A percentile compares a stretch with the other conserved stretches of the same genome.
These are phyloP conservation scores for Rambutsinella grinnellia DNA, from an alignment of 2,888 invertebrate species.

Conservation along the genomic window DNA sequence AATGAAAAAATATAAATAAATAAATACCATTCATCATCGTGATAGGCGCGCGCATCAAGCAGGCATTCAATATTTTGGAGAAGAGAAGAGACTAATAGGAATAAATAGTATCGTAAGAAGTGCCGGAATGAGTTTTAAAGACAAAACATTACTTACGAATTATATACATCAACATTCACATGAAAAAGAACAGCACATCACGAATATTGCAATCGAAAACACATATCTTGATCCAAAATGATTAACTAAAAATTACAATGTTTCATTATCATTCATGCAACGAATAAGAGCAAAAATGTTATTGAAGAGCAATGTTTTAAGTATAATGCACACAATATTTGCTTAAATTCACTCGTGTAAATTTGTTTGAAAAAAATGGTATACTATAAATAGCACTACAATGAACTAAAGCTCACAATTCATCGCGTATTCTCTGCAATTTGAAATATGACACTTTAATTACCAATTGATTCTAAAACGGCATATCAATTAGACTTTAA, in stretches of 20 bases:
- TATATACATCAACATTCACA: no score
- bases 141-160: no score
- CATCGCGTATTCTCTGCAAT: constrained; percentile 95
- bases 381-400: background rate
- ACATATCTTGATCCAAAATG: no score
- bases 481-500: constrained; percentile 5
- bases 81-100: constrained; percentile 3
- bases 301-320: no score
- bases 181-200: no score
- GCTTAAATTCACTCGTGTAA: background rate
- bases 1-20: constrained; percentile 21
- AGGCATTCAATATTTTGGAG: background rate
- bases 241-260: background rate
- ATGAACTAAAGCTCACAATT: constrained; percentile 85
- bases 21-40: background rate
- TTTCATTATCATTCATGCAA: background rate
- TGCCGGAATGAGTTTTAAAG: no score
- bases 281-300: background rate
- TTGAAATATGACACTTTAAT: constrained; percentile 94
- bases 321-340: background rate
- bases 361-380: no score
- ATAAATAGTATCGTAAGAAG: no score
- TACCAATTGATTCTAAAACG: constrained; percentile 56
- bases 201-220: no score
- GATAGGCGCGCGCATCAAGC: background rate